A percentile compares a stretch with the other conserved stretches of the same genome.
Conservation (phyloP, 2,113 vertebrate genomes). For the Eurypyga helias region DNA sequence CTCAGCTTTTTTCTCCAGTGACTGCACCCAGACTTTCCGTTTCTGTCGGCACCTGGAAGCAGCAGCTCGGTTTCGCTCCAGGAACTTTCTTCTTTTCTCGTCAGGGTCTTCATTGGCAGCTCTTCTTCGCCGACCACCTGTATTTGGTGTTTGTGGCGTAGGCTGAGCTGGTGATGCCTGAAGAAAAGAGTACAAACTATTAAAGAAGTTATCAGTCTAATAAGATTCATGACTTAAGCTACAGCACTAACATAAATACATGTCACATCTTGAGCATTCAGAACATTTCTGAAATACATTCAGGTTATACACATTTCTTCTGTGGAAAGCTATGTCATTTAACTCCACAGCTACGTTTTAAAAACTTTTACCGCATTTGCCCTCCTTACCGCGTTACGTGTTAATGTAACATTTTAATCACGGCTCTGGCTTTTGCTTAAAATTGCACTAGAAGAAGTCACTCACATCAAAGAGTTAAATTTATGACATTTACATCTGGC, state of each 20-base stretch:
- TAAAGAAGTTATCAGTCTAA: background rate
- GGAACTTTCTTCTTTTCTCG: slow-evolving; percentile 95
- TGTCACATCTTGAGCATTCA: background rate
- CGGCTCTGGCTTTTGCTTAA: background rate
- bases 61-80: slow-evolving; percentile 94
- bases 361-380: background rate
- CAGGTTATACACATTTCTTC: background rate
- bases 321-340: background rate
- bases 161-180: slow-evolving; percentile 92
- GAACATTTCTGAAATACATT: background rate
- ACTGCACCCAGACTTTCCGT: slow-evolving; percentile 98
- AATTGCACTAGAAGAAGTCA: background rate
- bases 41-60: slow-evolving; percentile 96
- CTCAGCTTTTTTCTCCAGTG: slow-evolving; percentile 94
- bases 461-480: background rate
- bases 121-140: slow-evolving; percentile 92
- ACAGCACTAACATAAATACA: background rate
- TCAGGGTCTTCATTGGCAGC: slow-evolving; percentile 96
- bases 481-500: background rate
- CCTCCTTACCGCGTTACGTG: background rate
- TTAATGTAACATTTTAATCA: background rate
- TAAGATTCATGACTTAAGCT: background rate
- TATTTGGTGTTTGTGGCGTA: slow-evolving; percentile 87
- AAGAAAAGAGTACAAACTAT: background rate
- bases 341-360: background rate